Evolutionary conservation across 2,888 invertebrate genomes (phyloP).

Genomic region (Luffia ferchaultella): DNA sequence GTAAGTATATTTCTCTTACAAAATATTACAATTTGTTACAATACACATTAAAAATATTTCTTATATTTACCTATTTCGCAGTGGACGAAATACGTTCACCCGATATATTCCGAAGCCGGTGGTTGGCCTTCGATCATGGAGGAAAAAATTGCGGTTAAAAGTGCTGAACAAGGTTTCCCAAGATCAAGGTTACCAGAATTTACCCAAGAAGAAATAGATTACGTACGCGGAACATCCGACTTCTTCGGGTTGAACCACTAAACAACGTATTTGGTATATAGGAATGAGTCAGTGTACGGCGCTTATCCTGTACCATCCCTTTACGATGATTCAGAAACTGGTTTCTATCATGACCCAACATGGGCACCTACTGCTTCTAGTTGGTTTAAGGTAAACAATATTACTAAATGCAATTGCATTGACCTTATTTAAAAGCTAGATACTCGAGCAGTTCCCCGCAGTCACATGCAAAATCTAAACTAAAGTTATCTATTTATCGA

Average conservation of each 20-base stretch:
- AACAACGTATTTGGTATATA: conserved; percentile 40
- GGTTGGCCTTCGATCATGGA: conserved; percentile 67
- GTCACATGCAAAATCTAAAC: too few relatives aligned
- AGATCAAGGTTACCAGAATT: conserved; percentile 59
- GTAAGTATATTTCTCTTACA: conserved; percentile 23
- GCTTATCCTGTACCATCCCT: conserved; percentile 1
- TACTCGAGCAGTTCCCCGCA: not conserved
- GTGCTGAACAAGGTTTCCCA: conserved; percentile 48
- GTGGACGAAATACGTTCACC: conserved; percentile 62
- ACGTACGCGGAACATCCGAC: conserved; percentile 58
- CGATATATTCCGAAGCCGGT: conserved; percentile 57
- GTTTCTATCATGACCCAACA: not conserved
- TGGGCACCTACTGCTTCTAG: not conserved
- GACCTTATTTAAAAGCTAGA: not conserved
- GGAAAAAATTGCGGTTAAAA: conserved; percentile 47
- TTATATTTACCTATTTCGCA: conserved; percentile 18
- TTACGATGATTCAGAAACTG: conserved; percentile 1
- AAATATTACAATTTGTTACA: too few relatives aligned
- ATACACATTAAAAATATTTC: not conserved
- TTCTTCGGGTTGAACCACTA: conserved; percentile 73
- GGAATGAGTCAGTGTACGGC: conserved; percentile 4
- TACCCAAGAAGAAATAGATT: conserved; percentile 55
- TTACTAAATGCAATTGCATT: not conserved
- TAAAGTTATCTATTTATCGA: too few relatives aligned
- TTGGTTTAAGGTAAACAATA: not conserved